These are phyloP conservation scores for Heliconius eleuchia DNA, from an alignment of 1,140 invertebrate genomes.

Conservation along the genomic window DNA sequence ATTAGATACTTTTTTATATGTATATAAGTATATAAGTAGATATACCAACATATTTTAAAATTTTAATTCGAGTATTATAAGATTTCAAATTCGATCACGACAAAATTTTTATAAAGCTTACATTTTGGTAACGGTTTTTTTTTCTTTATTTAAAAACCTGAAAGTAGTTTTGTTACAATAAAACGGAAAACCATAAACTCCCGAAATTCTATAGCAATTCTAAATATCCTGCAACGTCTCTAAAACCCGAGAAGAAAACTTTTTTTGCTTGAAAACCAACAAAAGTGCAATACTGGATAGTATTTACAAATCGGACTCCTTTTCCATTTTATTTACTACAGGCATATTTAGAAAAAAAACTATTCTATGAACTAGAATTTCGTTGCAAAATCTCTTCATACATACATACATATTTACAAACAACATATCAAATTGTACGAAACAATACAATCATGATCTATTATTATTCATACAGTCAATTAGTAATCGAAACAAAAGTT, in stretches of 20 bases:
- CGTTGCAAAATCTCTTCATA: background rate
- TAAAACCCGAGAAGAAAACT: background rate
- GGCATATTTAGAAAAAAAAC: background rate
- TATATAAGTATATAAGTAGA: too few relatives aligned
- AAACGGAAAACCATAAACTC: background rate
- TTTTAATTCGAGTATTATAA: background rate
- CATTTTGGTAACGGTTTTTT: background rate
- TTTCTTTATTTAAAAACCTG: background rate
- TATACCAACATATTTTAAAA: background rate
- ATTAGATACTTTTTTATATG: background rate
- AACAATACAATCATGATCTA: conserved; percentile 22
- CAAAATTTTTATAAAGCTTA: background rate
- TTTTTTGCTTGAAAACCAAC: background rate
- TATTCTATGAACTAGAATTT: background rate
- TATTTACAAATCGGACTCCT: background rate
- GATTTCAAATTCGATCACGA: background rate
- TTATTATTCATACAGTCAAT: conserved; percentile 46
- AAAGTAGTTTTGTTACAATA: background rate
- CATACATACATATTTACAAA: background rate
- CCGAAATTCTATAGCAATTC: background rate
- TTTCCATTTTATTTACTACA: background rate
- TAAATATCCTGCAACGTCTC: background rate
- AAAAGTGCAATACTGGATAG: background rate
- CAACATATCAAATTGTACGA: background rate
- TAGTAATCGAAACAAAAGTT: conserved; percentile 46